These are phyloP conservation scores for Drosophila niveifrons DNA, from an alignment of 2,888 invertebrate genomes.

Conservation along the genomic window DNA sequence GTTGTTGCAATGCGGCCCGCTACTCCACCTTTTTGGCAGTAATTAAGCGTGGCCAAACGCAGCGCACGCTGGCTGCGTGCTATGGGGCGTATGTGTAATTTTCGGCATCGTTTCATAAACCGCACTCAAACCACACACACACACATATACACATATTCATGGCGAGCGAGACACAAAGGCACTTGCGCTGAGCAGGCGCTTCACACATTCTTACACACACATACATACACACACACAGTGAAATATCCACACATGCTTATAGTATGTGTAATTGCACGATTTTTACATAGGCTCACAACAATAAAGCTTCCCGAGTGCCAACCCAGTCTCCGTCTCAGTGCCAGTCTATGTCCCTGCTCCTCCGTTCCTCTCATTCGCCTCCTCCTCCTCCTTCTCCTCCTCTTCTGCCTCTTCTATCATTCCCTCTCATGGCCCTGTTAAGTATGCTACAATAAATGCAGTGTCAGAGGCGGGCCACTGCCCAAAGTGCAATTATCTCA, in stretches of 20 bases:
- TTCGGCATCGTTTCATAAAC: constrained; percentile 81
- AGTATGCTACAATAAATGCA: constrained; percentile 82
- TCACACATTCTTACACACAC: constrained; percentile 56
- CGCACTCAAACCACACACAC: constrained; percentile 61
- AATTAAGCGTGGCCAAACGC: constrained; percentile 76
- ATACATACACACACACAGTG: constrained; percentile 10
- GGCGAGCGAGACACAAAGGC: constrained; percentile 30
- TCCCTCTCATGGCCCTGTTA: constrained; percentile 56
- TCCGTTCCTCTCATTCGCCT: neutral
- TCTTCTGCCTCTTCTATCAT: neutral
- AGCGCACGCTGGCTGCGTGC: constrained; percentile 63
- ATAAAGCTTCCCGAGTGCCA: constrained; percentile 69
- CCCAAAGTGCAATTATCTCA: constrained; percentile 83
- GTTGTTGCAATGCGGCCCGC: constrained; percentile 30
- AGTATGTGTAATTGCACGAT: constrained; percentile 71
- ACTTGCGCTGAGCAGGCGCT: constrained; percentile 45
- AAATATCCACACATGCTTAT: constrained; percentile 3
- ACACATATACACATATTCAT: too few relatives aligned
- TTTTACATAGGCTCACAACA: constrained; percentile 80
- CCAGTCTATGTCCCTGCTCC: neutral
- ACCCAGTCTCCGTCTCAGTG: constrained; percentile 13
- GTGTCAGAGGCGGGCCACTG: constrained; percentile 75
- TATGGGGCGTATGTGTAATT: constrained; percentile 81
- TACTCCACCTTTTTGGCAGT: constrained; percentile 46
- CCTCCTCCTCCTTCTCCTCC: neutral